phyloP scores from a whole-genome alignment of 2,888 invertebrate species.

The Neocrepidodera transversa region DNA sequence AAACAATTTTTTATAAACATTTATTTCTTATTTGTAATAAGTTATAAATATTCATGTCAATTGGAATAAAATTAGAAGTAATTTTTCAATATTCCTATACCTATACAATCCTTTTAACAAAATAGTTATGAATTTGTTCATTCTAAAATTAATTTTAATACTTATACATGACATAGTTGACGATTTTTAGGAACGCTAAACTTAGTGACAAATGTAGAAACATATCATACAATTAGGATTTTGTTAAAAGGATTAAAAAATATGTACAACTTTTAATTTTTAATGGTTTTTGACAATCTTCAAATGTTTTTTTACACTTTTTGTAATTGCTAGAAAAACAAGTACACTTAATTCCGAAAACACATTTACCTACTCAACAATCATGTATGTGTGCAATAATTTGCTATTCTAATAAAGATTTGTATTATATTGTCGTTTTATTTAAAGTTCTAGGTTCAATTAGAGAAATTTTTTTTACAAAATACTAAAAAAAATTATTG shows the following conservation, averaged over 20 bases:
- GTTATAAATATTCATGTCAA: slow-evolving; percentile 9
- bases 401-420: slow-evolving; percentile 55
- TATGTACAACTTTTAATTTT: not conserved
- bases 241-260: slow-evolving; percentile 13
- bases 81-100: not conserved
- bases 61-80: slow-evolving; percentile 8
- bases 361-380: slow-evolving; percentile 51
- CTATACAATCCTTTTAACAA: slow-evolving; percentile 13
- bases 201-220: slow-evolving; percentile 6
- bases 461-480: too few species aligned
- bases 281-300: slow-evolving; percentile 25
- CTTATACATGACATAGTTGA: too few species aligned
- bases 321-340: slow-evolving; percentile 37
- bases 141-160: too few species aligned
- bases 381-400: slow-evolving; percentile 56
- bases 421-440: too few species aligned
- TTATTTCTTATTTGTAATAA: not conserved
- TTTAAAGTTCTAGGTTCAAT: too few species aligned
- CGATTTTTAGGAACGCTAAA: too few species aligned
- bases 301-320: slow-evolving; percentile 19
- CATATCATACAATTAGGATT: slow-evolving; percentile 20
- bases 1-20: too few species aligned
- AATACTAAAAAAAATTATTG: too few species aligned
- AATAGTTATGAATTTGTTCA: not conserved
- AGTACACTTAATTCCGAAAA: slow-evolving; percentile 37